Percentiles rank a stretch among this genome's conserved stretches.
Evolutionary conservation across 64 coral and sea anemone species (phyloP).

Genomic region (Orbicella faveolata): DNA sequence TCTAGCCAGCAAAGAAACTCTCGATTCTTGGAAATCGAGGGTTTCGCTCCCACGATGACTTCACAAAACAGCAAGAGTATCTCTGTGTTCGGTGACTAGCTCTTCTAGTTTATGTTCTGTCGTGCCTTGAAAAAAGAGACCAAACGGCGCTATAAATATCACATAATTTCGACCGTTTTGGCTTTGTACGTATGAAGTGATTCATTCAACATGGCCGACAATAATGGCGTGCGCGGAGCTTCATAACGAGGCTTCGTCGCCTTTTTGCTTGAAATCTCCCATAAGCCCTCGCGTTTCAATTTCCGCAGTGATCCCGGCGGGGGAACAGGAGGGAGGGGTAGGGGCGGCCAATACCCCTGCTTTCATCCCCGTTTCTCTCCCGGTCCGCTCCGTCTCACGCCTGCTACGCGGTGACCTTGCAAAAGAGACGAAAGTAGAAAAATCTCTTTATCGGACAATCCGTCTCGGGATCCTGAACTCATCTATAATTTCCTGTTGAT

Average conservation of each 20-base stretch:
- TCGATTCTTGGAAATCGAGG: not conserved
- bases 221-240: slow-evolving; percentile 64
- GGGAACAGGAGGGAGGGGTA: no score
- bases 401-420: no score
- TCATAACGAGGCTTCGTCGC: slow-evolving; percentile 58
- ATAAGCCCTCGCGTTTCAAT: not conserved
- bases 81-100: not conserved
- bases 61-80: not conserved
- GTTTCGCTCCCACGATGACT: slow-evolving; percentile 9
- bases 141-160: slow-evolving; percentile 29
- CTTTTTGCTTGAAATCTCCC: not conserved
- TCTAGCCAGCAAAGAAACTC: not conserved
- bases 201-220: slow-evolving; percentile 97
- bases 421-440: no score
- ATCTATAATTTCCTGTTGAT: no score
- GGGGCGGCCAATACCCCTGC: no score
- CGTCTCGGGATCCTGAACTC: no score
- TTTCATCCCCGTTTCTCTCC: no score
- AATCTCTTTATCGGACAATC: no score
- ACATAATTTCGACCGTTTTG: slow-evolving; percentile 25
- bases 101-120: not conserved
- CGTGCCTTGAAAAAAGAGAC: not conserved
- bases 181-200: slow-evolving; percentile 48
- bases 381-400: no score
- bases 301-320: not conserved